These are phyloP conservation scores for Hemicrepidius hirtus DNA, from an alignment of 2,888 invertebrate genomes.

Conservation along the genomic window DNA sequence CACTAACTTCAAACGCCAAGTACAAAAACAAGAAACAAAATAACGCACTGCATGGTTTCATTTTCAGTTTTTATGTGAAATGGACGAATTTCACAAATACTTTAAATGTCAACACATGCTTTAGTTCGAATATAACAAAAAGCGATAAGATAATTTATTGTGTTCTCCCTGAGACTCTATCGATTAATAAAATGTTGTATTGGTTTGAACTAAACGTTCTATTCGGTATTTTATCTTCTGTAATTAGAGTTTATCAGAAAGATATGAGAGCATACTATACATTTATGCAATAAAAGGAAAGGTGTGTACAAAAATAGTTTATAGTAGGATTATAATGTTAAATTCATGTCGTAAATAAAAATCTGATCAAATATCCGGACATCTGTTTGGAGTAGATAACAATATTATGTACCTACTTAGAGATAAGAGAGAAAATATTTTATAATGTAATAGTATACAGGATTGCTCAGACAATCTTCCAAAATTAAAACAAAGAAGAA, in stretches of 20 bases:
- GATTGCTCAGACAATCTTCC: too few relatives aligned
- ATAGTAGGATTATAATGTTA: background rate
- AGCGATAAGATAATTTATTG: conserved; percentile 5
- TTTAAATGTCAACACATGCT: background rate
- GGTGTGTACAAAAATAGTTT: conserved; percentile 12
- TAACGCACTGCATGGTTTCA: conserved; percentile 18
- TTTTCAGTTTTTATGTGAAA: conserved; percentile 4
- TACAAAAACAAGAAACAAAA: conserved; percentile 35
- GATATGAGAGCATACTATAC: background rate
- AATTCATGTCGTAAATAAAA: too few relatives aligned
- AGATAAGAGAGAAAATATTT: too few relatives aligned
- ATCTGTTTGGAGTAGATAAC: too few relatives aligned
- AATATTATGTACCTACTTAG: too few relatives aligned
- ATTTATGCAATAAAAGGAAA: background rate
- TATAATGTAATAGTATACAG: too few relatives aligned
- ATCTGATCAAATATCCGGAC: too few relatives aligned
- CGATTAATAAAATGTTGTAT: background rate
- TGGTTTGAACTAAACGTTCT: background rate
- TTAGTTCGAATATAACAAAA: conserved; percentile 14
- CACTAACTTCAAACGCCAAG: conserved; percentile 30
- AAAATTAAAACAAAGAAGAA: too few relatives aligned
- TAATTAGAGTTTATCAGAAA: conserved; percentile 10
- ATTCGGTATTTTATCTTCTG: conserved; percentile 1
- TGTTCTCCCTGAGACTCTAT: background rate
- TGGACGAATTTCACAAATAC: background rate